These are phyloP conservation scores for Babyrousa celebensis DNA, from an alignment of 2,797 vertebrate genomes.

Conservation along the genomic window DNA sequence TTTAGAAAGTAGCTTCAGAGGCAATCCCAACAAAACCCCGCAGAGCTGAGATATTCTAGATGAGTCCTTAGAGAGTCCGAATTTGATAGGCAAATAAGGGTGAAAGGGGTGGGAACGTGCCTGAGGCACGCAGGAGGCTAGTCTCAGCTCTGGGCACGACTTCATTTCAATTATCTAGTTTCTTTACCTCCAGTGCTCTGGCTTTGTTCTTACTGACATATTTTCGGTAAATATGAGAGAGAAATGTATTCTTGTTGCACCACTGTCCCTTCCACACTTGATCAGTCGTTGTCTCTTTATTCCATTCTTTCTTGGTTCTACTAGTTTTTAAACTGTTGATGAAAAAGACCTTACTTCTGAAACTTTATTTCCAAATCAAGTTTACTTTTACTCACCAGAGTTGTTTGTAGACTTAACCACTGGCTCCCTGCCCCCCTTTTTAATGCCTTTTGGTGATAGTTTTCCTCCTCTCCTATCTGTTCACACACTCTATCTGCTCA, in stretches of 20 bases:
- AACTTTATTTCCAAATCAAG: background rate
- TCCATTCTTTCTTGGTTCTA: background rate
- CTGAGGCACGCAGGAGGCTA: background rate
- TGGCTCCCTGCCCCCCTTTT: background rate
- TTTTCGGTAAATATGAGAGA: conserved; percentile 61
- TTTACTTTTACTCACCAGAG: background rate
- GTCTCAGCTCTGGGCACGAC: background rate
- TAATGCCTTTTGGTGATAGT: background rate
- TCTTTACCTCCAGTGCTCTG: conserved; percentile 9
- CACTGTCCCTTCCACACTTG: background rate
- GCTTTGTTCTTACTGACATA: conserved; percentile 67
- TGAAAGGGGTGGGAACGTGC: background rate
- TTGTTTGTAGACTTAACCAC: background rate
- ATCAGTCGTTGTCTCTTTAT: background rate
- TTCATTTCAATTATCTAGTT: conserved; percentile 55
- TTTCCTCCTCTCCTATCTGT: background rate
- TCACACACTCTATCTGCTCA: background rate
- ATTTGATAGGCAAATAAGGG: conserved; percentile 68
- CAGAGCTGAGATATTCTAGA: background rate
- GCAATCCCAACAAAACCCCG: conserved; percentile 3
- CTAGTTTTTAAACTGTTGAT: conserved; percentile 34
- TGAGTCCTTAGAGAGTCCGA: conserved; percentile 30
- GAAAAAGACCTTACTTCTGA: conserved; percentile 2
- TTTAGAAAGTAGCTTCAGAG: conserved; percentile 60
- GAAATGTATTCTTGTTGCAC: conserved; percentile 52